Conservation (phyloP, 2,888 invertebrate genomes). For the Euplagia quadripunctaria region DNA sequence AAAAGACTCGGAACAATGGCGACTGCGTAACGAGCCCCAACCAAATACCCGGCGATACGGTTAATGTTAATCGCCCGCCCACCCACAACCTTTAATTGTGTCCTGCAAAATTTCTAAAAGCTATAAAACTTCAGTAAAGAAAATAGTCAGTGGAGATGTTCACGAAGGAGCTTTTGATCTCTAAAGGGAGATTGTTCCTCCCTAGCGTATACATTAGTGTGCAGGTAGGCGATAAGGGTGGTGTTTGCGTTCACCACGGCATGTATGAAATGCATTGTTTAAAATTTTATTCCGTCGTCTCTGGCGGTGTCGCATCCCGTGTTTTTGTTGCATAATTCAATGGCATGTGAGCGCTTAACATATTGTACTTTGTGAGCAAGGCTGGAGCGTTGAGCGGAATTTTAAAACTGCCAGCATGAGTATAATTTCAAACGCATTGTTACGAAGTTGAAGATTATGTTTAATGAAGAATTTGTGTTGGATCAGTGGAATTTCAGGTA, state of each 20-base stretch:
- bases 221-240: constrained; percentile 50
- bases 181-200: constrained; percentile 53
- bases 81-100: constrained; percentile 47
- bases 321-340: constrained; percentile 73
- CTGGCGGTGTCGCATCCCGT: constrained; percentile 56
- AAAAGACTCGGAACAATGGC: constrained; percentile 57
- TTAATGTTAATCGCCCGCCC: constrained; percentile 43
- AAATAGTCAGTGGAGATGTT: constrained; percentile 39
- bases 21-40: constrained; percentile 47
- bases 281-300: constrained; percentile 65
- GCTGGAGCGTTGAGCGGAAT: constrained; percentile 54
- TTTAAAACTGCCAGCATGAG: constrained; percentile 57
- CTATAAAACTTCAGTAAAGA: constrained; percentile 34
- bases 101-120: constrained; percentile 35
- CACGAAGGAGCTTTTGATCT: constrained; percentile 64
- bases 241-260: constrained; percentile 39
- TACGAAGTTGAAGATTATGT: constrained; percentile 42
- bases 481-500: constrained; percentile 24
- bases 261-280: constrained; percentile 65
- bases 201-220: constrained; percentile 46
- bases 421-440: constrained; percentile 48
- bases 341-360: constrained; percentile 64
- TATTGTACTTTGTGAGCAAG: constrained; percentile 62
- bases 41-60: constrained; percentile 41
- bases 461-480: constrained; percentile 45